Conservation (phyloP, 2,797 vertebrate species). For the Trachops cirrhosus region DNA sequence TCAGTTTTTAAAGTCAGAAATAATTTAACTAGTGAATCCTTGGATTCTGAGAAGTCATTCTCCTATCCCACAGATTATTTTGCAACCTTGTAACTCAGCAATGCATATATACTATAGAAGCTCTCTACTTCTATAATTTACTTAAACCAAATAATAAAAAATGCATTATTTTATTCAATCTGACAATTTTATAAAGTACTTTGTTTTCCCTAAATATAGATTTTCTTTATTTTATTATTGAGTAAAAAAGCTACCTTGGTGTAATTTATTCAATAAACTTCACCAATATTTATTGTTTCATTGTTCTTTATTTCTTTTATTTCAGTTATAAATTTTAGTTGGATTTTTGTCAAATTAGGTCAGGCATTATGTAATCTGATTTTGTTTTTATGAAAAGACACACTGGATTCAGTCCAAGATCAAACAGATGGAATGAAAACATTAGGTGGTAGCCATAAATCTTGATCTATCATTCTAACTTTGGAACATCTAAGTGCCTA, state of each 20-base stretch:
- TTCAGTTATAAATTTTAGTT: constrained; percentile 47
- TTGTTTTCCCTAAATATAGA: background rate
- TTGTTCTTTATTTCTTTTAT: constrained; percentile 46
- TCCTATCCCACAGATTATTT: background rate
- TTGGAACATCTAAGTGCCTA: constrained; percentile 33
- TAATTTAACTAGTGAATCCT: background rate
- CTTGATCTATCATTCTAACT: constrained; percentile 39
- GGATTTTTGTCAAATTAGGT: constrained; percentile 49
- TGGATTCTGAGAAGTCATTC: background rate
- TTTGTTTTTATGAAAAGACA: constrained; percentile 49
- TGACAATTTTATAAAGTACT: constrained; percentile 1
- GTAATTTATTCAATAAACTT: constrained; percentile 28
- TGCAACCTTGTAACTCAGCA: background rate
- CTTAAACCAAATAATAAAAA: constrained; percentile 18
- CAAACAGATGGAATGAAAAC: constrained; percentile 71
- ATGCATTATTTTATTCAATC: background rate
- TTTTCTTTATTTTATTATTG: background rate
- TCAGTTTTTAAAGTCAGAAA: background rate
- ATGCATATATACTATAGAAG: background rate
- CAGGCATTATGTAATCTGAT: constrained; percentile 54
- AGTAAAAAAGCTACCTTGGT: background rate
- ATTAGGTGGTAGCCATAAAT: constrained; percentile 51
- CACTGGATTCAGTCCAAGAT: constrained; percentile 56
- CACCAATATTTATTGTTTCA: background rate
- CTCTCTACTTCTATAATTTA: background rate